Evolutionary conservation across 2,113 vertebrate genomes (phyloP), one percentile per base, ranked within the genome.

Genomic region (Sarotherodon lohbergeri): DNA sequence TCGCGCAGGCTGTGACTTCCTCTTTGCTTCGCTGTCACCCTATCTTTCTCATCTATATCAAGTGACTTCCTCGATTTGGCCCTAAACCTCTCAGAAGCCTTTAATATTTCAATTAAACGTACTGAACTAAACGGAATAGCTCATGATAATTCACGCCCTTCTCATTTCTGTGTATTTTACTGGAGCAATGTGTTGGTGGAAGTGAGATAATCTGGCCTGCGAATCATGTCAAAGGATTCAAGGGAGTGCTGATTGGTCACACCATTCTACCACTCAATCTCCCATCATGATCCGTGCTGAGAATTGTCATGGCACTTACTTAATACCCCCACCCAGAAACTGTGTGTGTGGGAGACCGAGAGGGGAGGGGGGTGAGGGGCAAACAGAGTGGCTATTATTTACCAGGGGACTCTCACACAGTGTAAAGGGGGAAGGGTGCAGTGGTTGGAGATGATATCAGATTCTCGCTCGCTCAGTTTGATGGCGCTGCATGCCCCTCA

Each of bases 341-440:
- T 81, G 85, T 79, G 50, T 87, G 41, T 22, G 34, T 68, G 34
- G 27, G 27, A 68, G 61, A 66, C 32, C 9, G 19, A 41, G 22
- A 7, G 32, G 1, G 14, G 2, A 13, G 4, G 10, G 5, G 29
- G 1, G 61, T 43, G 57, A 43, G 71, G 34, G 54, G 68, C 50
- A 66, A 83, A 93, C 90, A 96, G 91, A 94, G 93, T 90, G 86
- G 87, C 91, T 90, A 95, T 96, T 95, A 94, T 96, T 94, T 86
- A 89, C 43, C 71, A 56, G 71, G 24, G 14, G 41, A 73, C 22
- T 73, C 71, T 48, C 1, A 19, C 68, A 85, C 82, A 86, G 92
- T 79, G 85, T 56, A 85, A 88, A 76, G 91, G 85, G 92, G 91
- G 86, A 46, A 39, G 85, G 88, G 87, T 8, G 55, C 56, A 54